A percentile compares a stretch with the other conserved stretches of the same genome.
Conservation (phyloP, 2,888 invertebrate genomes). For the Ethmia dodecea region DNA sequence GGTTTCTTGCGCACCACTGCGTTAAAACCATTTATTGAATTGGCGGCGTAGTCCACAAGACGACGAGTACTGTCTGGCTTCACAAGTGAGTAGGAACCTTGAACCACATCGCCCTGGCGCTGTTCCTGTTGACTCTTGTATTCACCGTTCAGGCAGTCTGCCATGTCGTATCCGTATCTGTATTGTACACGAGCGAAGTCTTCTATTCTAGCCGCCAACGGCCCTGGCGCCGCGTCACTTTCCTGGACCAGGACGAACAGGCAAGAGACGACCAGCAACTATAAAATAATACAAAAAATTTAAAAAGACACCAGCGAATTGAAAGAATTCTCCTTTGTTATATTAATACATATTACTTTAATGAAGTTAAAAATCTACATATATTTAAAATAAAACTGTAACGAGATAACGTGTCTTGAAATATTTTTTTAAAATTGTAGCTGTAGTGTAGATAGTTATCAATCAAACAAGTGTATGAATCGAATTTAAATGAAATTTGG, state of each 20-base stretch:
- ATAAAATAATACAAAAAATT: constrained; percentile 29
- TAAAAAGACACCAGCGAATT: no score
- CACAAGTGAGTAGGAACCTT: constrained; percentile 60
- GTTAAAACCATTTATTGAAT: constrained; percentile 61
- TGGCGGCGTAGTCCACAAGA: constrained; percentile 58
- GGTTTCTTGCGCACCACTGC: constrained; percentile 64
- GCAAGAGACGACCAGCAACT: constrained; percentile 65
- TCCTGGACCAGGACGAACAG: constrained; percentile 49
- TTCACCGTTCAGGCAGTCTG: constrained; percentile 64
- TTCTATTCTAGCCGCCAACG: constrained; percentile 49
- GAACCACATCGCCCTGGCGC: constrained; percentile 74
- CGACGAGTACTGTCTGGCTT: constrained; percentile 64
- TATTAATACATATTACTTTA: no score
- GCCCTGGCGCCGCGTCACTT: constrained; percentile 44
- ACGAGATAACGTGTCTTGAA: no score
- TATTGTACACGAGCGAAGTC: constrained; percentile 78
- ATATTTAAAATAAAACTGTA: no score
- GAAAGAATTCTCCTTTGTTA: not conserved
- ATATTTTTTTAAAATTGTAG: no score
- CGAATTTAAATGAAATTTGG: no score
- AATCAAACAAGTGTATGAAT: no score
- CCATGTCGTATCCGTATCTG: constrained; percentile 61
- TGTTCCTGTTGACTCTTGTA: constrained; percentile 69
- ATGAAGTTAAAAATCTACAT: no score
- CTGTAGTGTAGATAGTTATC: no score